A percentile compares a stretch with the other conserved stretches of the same genome.
Evolutionary conservation across 1,140 invertebrate species (phyloP).

Genomic region (Metaphire vulgaris): DNA sequence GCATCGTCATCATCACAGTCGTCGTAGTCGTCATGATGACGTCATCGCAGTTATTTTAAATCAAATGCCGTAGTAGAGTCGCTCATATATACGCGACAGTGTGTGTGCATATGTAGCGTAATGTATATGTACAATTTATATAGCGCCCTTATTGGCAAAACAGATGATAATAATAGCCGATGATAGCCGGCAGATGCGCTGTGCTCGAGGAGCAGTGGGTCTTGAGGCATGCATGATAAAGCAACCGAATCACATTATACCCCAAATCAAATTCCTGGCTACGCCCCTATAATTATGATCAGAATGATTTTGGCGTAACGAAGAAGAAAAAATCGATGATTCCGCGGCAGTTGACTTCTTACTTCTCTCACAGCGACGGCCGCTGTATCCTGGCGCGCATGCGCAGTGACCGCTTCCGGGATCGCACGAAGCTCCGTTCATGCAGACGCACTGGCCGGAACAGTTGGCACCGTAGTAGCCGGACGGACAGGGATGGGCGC

Average conservation of each 20-base stretch:
- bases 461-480: slow-evolving; percentile 72
- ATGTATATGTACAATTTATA: too few species aligned
- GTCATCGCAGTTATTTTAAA: slow-evolving; percentile 59
- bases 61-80: slow-evolving; percentile 64
- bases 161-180: too few species aligned
- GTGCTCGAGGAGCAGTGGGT: too few species aligned
- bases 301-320: too few species aligned
- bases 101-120: too few species aligned
- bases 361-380: slow-evolving; percentile 60
- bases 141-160: too few species aligned
- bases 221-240: too few species aligned
- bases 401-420: slow-evolving; percentile 69
- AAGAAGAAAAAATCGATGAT: too few species aligned
- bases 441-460: slow-evolving; percentile 62
- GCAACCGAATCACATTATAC: too few species aligned
- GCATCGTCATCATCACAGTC: background rate
- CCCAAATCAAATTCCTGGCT: too few species aligned
- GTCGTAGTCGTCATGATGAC: background rate
- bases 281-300: too few species aligned
- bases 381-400: slow-evolving; percentile 72
- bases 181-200: too few species aligned
- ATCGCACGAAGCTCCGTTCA: slow-evolving; percentile 74
- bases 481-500: slow-evolving; percentile 58
- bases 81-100: slow-evolving; percentile 68
- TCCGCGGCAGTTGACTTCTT: slow-evolving; percentile 11